Conservation (phyloP, 2,113 vertebrate species). For the Falcunculus frontatus region DNA sequence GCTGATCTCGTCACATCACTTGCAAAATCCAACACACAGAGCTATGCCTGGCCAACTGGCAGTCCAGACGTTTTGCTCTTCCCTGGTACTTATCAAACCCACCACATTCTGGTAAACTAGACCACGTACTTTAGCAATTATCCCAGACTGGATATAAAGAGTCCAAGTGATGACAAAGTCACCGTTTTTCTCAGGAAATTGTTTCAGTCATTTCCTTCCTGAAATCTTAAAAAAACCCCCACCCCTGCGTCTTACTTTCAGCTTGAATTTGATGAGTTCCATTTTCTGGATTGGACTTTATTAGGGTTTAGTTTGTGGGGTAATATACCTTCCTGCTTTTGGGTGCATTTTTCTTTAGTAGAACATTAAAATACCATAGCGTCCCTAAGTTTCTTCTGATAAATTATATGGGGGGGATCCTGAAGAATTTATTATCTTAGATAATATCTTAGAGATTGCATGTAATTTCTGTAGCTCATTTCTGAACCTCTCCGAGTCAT, state of each 20-base stretch:
- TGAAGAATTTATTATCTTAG: neutral
- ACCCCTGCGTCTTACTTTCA: neutral
- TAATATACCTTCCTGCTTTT: neutral
- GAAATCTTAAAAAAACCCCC: neutral
- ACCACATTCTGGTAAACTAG: constrained; percentile 20
- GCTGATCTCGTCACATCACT: neutral
- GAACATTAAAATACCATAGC: neutral
- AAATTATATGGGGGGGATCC: neutral
- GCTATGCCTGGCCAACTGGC: neutral
- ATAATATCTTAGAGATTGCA: neutral
- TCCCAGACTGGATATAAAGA: neutral
- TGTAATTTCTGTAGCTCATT: neutral
- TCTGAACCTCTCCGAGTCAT: neutral
- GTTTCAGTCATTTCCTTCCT: neutral
- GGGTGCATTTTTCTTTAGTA: neutral
- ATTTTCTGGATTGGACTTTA: neutral
- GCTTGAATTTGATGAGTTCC: neutral
- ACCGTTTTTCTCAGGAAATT: neutral
- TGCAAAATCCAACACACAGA: neutral
- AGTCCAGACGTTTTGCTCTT: neutral
- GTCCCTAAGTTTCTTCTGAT: neutral
- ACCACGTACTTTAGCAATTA: neutral
- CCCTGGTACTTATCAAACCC: neutral
- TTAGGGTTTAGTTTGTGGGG: neutral
- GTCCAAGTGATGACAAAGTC: neutral